A percentile compares a stretch with the other conserved stretches of the same genome.
phyloP scores from a whole-genome alignment of 2,113 vertebrate species.

The Hypanus sabinus region DNA sequence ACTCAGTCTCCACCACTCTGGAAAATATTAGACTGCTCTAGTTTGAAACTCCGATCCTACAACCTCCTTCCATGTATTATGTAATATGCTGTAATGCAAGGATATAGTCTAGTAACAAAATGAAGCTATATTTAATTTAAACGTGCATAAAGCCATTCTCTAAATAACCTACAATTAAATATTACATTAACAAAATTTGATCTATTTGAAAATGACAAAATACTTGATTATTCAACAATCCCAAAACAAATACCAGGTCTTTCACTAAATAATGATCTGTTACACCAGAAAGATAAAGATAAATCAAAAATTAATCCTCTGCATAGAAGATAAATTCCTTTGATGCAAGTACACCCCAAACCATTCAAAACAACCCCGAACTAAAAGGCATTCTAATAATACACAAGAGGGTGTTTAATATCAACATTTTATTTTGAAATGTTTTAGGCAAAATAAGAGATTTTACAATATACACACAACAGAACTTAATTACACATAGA shows the following conservation, averaged over 20 bases:
- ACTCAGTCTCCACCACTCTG: too few species aligned
- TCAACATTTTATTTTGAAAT: constrained; percentile 16
- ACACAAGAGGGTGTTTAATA: not conserved
- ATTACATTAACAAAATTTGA: not conserved
- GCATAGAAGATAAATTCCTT: not conserved
- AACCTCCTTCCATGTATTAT: too few species aligned
- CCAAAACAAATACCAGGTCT: not conserved
- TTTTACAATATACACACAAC: not conserved
- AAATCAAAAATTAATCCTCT: not conserved
- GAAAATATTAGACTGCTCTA: too few species aligned
- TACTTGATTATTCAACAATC: not conserved
- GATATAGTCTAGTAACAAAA: too few species aligned
- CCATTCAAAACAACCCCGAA: not conserved
- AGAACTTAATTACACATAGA: constrained; percentile 21
- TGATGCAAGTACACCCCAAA: not conserved
- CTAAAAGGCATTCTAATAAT: not conserved
- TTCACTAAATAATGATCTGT: not conserved
- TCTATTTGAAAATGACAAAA: not conserved
- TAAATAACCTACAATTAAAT: not conserved
- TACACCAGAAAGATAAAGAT: not conserved
- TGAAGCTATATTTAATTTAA: too few species aligned
- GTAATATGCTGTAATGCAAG: too few species aligned
- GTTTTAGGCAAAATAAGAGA: not conserved
- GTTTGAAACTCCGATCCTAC: too few species aligned
- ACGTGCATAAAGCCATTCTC: not conserved